Conservation (phyloP, 2,113 vertebrate genomes). For the Gallinago jamesoni region DNA sequence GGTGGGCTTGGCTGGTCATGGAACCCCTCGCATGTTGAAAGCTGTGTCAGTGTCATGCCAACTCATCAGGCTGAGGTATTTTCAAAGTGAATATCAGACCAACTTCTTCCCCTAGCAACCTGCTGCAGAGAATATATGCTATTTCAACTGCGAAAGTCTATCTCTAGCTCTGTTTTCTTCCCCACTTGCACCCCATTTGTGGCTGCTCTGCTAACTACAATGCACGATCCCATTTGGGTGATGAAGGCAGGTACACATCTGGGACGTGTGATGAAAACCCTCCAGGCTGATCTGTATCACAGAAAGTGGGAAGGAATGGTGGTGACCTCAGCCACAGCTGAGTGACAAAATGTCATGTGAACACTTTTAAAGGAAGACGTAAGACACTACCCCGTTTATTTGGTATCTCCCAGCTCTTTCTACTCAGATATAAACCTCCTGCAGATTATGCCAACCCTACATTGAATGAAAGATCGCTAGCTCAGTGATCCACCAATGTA, state of each 20-base stretch:
- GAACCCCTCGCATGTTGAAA: fast-evolving
- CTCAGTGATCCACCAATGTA: not conserved
- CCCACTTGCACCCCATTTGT: not conserved
- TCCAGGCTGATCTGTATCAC: not conserved
- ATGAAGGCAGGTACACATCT: not conserved
- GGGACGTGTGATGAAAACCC: not conserved
- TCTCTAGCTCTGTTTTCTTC: not conserved
- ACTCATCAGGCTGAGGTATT: not conserved
- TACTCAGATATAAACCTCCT: not conserved
- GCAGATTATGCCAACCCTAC: not conserved
- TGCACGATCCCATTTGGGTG: not conserved
- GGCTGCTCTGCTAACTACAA: not conserved
- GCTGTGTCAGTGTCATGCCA: not conserved
- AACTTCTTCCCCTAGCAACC: not conserved
- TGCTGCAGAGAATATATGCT: not conserved
- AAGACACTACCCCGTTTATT: not conserved
- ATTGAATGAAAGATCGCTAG: not conserved
- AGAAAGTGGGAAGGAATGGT: not conserved
- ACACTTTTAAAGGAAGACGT: not conserved
- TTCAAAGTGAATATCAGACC: not conserved
- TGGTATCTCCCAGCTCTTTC: not conserved
- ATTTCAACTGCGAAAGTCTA: not conserved
- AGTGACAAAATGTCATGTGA: not conserved
- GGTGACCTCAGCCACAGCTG: not conserved
- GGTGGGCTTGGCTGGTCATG: not conserved